Evolutionary conservation across 2,888 invertebrate species (phyloP), one percentile per base, ranked within the genome.

Genomic region (Villa cingulata): DNA sequence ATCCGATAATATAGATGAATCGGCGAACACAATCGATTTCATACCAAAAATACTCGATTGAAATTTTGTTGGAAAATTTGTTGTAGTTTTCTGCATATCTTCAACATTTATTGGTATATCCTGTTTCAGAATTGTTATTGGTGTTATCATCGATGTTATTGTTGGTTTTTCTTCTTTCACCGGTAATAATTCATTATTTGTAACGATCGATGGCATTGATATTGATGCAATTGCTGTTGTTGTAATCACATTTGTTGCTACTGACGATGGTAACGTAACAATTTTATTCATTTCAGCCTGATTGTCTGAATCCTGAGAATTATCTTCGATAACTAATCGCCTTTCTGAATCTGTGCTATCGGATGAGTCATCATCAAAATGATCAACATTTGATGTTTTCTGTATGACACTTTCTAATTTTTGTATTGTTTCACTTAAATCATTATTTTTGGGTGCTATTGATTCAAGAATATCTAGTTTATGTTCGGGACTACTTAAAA

Each of bases 281-380:
- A 32, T 32, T 32, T 32, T 12, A 12, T 3, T 12, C 4, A 32
- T 32, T 12, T 32, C 12, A 12, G 9, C 3, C 12, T 29, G 29
- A 51, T 60, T 52, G 52, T 60, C 59, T 47, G 68, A 59, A 56
- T 70, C 56, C 58, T 70, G 58, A 63, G 53, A 52, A 5, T 68
- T 64, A 48, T 70, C 70, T 43, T 73, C 78, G 42, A 80, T 81
- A 1, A 80, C 72, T 19, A 80, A 61, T 10, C 76, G 69, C 49
- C 75, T 72, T 54, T 79, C 80, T 0, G 78, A 79, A 61, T 80
- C 80, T 43, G 77, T 79, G 56, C 76, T 77, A 50, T 79, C 79
- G 2, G 75, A 71, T 9, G 77, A 78, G 49, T 78, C 77, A 12
- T 77, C 78, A 37, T 76, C 76, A 27, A 66, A 63, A 39, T 59